Base-by-base conservation (phyloP, 2,797 vertebrate genomes). In the Pagetopsis macropterus region DNA sequence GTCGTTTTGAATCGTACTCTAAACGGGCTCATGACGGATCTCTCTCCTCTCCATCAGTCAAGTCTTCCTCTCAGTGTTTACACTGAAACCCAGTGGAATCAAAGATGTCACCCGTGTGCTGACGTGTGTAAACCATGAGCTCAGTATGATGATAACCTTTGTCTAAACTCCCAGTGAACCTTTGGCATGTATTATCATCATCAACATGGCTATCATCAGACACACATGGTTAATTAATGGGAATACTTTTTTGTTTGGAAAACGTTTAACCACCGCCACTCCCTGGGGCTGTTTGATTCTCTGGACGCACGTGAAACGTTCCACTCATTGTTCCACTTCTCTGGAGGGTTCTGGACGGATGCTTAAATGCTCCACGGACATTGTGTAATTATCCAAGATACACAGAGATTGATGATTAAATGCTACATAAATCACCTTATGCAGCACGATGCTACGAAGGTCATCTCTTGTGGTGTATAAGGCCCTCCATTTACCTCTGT, bases 121-220 rank as follows among this genome's bases (percentile, higher is more conserved):
- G 88, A 87, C 66, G 56, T 56, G 61, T 76, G 72, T 89, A 88
- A 92, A 92, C 88, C 72, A 82, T 89, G 90, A 93, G 77, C 84
- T 90, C 87, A 88, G 80, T 69, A 76, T 71, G 87, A 87, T 84
- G 88, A 90, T 89, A 88, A 88, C 82, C 86, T 85, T 82, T 84
- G 76, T 90, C 90, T 90, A 90, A 92, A 91, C 92, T 86, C 70
- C 56, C 66, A 41, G 65, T 84, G 79, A 89, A 85, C 85, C 70
- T 69, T 70, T 77, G 76, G 65, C 81, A 79, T 88, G 84, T 77
- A 84, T 85, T 78, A 81, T 86, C 76, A 79, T 75, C 85, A 79
- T 87, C 80, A 87, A 57, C 78, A 62, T 51, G 65, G 72, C 83
- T 79, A 83, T 87, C 82, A 46, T 82, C 78, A 58, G 81, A 81